Conservation (phyloP, 2,888 invertebrate genomes). For the Amiota mariae region DNA sequence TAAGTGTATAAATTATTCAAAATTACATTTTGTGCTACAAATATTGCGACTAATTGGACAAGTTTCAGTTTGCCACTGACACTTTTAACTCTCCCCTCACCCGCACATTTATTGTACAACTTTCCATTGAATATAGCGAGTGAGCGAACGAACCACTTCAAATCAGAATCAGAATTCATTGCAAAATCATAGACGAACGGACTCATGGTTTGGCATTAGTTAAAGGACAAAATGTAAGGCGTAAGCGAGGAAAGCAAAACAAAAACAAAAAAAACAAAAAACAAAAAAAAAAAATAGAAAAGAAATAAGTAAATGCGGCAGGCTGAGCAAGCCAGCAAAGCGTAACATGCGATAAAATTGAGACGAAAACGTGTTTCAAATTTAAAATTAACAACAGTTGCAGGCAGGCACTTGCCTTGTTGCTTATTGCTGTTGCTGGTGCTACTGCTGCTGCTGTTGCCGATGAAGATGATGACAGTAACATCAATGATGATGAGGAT, state of each 20-base stretch:
- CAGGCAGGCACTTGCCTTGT: conserved; percentile 29
- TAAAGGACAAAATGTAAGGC: neutral
- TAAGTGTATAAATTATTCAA: conserved; percentile 62
- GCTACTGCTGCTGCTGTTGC: no score
- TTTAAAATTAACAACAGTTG: conserved; percentile 63
- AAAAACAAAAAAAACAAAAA: conserved; percentile 21
- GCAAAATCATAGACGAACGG: conserved; percentile 29
- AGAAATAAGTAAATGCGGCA: conserved; percentile 44
- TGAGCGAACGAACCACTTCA: conserved; percentile 44
- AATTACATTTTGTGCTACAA: conserved; percentile 35
- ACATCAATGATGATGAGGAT: no score
- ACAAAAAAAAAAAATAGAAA: conserved; percentile 43
- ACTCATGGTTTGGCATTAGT: neutral
- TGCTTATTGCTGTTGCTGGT: neutral
- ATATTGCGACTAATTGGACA: conserved; percentile 59
- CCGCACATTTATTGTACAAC: no score
- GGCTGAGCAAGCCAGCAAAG: conserved; percentile 58
- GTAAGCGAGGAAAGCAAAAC: neutral
- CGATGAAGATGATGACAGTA: no score
- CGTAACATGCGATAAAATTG: conserved; percentile 72
- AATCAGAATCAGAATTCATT: conserved; percentile 67
- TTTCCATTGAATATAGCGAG: no score
- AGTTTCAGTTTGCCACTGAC: conserved; percentile 47
- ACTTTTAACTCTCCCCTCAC: conserved; percentile 9
- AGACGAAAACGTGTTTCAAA: conserved; percentile 70